These are phyloP conservation scores for Merluccius polli DNA, from an alignment of 2,797 vertebrate genomes.

Conservation along the genomic window DNA sequence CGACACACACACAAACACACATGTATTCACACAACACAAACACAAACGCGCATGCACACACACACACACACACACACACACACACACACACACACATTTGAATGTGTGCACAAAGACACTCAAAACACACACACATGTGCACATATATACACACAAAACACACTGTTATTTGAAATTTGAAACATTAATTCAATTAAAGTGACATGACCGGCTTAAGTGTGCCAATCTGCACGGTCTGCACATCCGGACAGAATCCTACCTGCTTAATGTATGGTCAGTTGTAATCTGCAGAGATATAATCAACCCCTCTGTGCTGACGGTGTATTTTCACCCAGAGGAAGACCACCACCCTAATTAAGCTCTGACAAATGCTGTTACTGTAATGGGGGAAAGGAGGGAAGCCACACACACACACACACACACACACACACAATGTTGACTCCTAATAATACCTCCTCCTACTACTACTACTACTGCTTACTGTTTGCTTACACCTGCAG, in stretches of 20 bases:
- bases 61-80: background rate
- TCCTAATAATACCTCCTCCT: too few relatives aligned
- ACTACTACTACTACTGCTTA: too few relatives aligned
- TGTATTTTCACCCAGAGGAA: background rate
- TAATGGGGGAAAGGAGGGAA: background rate
- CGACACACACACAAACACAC: constrained; percentile 3
- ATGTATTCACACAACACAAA: background rate
- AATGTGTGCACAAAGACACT: too few relatives aligned
- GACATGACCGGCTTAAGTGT: too few relatives aligned
- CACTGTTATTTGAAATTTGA: too few relatives aligned
- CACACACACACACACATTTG: background rate
- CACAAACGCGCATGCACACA: background rate
- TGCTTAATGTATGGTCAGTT: background rate
- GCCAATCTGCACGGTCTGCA: background rate
- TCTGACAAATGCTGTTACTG: background rate
- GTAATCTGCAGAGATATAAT: background rate
- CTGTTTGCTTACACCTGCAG: too few relatives aligned
- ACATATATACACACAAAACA: too few relatives aligned
- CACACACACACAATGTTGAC: too few relatives aligned
- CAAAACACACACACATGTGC: background rate
- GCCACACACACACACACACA: too few relatives aligned
- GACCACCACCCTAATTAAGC: background rate
- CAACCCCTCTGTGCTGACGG: background rate
- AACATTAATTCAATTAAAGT: too few relatives aligned
- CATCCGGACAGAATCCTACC: background rate